Evolutionary conservation across 1,140 invertebrate genomes (phyloP), one percentile per base, ranked within the genome.

Genomic region (Zaprionus capensis): DNA sequence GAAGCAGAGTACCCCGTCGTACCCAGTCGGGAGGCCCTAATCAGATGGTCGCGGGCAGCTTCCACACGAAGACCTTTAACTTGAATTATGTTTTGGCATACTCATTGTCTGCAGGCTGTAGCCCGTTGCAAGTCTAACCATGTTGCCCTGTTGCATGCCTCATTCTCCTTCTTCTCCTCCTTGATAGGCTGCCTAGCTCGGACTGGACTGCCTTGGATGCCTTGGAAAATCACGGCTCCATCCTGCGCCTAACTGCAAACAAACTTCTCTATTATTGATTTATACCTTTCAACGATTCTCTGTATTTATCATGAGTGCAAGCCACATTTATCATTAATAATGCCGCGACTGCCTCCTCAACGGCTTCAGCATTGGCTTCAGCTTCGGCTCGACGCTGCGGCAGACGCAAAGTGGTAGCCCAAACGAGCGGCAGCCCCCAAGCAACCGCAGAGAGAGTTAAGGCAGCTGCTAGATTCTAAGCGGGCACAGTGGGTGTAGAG

Each of bases 281-380:
- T 91, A 91, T 92, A 88, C 91, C 87, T 92, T 91, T 92, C 91
- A 92, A 90, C 91, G 87, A 88, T 92, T 88, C 91, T 91, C 91
- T 91, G 84, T 92, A 92, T 92, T 92, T 92, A 92, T 92, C 91
- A 92, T 85, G 83, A 84, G 83, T 88, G 81, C 91, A 92, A 91
- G 86, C 81, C 86, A 87, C 90, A 92, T 92, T 92, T 92, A 91
- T 92, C 91, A 92, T 91, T 92, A 90, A 90, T 90, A 90, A 90
- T 90, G 85, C 84, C 73, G 81, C 82, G 73, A 55, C 58, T 67
- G 81, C 77, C 65, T 55, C 58, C 56, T 53, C 63, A 81, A 68
- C 67, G 44, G 28, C 73, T 49, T 53, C 46, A 22, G 44, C 75
- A 14, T 55, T 58, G 34, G 38, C 66, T 36, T 61, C 82, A 71